Percentiles rank a stretch among this genome's conserved stretches.
Conservation (phyloP, 2,113 vertebrate species). For the Scytalopus superciliaris region DNA sequence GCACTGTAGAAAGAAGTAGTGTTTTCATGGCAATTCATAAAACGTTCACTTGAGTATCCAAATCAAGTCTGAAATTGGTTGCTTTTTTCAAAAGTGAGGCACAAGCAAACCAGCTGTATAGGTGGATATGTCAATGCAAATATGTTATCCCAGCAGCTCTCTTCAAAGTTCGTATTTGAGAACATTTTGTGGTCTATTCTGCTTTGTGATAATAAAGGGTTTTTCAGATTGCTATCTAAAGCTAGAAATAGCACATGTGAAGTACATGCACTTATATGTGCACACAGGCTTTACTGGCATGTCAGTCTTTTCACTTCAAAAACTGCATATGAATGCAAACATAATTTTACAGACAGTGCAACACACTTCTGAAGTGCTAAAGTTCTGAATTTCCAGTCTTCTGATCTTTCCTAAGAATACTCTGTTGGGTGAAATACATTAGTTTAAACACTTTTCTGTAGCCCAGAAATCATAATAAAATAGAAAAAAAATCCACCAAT, state of each 20-base stretch:
- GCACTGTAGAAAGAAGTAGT: background rate
- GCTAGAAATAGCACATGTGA: background rate
- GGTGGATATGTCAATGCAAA: background rate
- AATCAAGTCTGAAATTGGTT: conserved; percentile 4
- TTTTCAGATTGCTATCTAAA: background rate
- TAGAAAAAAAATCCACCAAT: background rate
- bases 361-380: background rate
- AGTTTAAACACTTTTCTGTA: background rate
- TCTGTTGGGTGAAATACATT: background rate
- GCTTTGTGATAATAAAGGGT: background rate
- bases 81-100: background rate
- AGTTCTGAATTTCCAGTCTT: background rate
- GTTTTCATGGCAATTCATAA: conserved; percentile 6
- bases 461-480: background rate
- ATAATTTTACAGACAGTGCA: background rate
- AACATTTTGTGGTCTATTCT: background rate
- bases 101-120: background rate
- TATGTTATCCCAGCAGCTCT: background rate
- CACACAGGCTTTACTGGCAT: background rate
- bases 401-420: background rate
- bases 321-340: background rate
- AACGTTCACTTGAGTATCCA: background rate
- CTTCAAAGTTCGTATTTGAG: background rate
- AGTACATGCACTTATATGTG: background rate
- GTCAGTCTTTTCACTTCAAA: background rate